Evolutionary conservation across 2,888 invertebrate genomes (phyloP).

Genomic region (Lacanobia wlatinum): DNA sequence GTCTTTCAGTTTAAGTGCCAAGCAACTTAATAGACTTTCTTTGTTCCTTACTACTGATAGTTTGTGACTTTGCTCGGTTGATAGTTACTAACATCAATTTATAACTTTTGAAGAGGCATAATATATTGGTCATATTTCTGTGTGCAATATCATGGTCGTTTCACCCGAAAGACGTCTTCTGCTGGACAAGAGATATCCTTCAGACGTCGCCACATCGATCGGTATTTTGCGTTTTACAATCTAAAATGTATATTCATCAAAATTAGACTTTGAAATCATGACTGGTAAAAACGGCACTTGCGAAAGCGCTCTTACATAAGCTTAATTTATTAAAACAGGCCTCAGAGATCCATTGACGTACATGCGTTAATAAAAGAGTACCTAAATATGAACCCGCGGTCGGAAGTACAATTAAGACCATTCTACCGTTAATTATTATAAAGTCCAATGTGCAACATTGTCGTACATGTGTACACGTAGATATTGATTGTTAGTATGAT

Average conservation of each 20-base stretch:
- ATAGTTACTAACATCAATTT: too few species aligned
- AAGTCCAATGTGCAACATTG: conserved; percentile 64
- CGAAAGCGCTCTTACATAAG: conserved; percentile 1
- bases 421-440: conserved; percentile 47
- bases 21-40: conserved; percentile 19
- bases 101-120: too few species aligned
- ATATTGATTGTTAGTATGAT: conserved; percentile 60
- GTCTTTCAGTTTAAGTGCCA: conserved; percentile 35
- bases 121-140: too few species aligned
- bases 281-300: background rate
- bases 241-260: background rate
- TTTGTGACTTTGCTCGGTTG: background rate
- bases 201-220: background rate
- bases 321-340: conserved; percentile 9
- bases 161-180: background rate
- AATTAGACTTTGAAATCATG: background rate
- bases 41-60: background rate
- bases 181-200: background rate
- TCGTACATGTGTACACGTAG: conserved; percentile 35
- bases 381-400: conserved; percentile 17
- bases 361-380: conserved; percentile 7
- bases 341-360: conserved; percentile 11
- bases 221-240: background rate
- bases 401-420: conserved; percentile 62
- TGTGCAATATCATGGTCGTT: background rate